Conservation (phyloP, 2,113 vertebrate species). For the Atherinomorus stipes region DNA sequence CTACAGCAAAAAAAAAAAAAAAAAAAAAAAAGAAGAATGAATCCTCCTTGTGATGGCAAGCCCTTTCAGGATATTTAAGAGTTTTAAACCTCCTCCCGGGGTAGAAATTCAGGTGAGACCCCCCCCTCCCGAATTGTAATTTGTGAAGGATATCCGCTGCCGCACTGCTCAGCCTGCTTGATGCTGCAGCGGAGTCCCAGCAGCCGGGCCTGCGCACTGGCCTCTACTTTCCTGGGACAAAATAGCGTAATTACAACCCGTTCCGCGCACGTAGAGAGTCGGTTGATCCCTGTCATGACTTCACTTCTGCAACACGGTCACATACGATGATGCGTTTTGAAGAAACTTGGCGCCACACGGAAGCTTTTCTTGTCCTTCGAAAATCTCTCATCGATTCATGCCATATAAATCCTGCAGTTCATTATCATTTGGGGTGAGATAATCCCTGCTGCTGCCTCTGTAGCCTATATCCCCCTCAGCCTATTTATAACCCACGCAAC, state of each 20-base stretch:
- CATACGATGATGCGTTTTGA: not conserved
- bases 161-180: slow-evolving; percentile 61
- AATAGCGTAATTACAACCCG: slow-evolving; percentile 16
- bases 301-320: not conserved
- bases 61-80: not conserved
- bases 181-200: slow-evolving; percentile 70
- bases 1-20: no score
- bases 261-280: not conserved
- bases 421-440: slow-evolving; percentile 55
- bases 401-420: slow-evolving; percentile 45
- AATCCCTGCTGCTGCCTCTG: slow-evolving; percentile 56
- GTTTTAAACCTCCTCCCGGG: not conserved
- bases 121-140: not conserved
- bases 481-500: slow-evolving; percentile 55
- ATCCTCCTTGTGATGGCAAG: not conserved
- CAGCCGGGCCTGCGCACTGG: slow-evolving; percentile 68
- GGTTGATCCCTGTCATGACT: not conserved
- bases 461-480: slow-evolving; percentile 23
- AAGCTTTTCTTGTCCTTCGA: slow-evolving; percentile 15
- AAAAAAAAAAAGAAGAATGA: no score
- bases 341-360: not conserved
- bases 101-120: not conserved
- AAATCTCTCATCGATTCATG: slow-evolving; percentile 38
- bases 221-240: slow-evolving; percentile 39
- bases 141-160: slow-evolving; percentile 3